phyloP scores from a whole-genome alignment of 2,797 vertebrate genomes.

The Scleropages formosus region DNA sequence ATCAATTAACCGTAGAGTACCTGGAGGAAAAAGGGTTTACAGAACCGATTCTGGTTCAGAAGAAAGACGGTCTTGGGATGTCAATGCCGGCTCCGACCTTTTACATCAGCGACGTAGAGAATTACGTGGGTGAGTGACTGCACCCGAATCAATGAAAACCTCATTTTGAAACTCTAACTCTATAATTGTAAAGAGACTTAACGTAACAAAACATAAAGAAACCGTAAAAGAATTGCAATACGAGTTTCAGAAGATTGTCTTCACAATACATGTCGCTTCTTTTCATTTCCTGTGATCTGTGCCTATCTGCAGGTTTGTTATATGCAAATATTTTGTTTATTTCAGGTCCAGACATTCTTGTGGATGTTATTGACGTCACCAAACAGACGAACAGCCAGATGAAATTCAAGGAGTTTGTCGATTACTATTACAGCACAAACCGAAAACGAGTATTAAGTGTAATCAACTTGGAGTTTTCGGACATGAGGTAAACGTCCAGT shows the following conservation, averaged over 20 bases:
- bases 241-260: background rate
- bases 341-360: conserved; percentile 83
- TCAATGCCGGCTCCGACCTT: conserved; percentile 88
- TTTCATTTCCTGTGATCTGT: background rate
- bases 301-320: background rate
- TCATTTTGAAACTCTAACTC: background rate
- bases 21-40: conserved; percentile 91
- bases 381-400: conserved; percentile 94
- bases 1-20: conserved; percentile 76
- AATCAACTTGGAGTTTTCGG: conserved; percentile 93
- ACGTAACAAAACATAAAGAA: too few relatives aligned
- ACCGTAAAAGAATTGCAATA: background rate
- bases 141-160: background rate
- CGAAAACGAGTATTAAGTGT: conserved; percentile 92
- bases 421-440: conserved; percentile 97
- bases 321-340: background rate
- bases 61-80: conserved; percentile 90
- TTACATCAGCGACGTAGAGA: conserved; percentile 96
- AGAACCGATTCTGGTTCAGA: conserved; percentile 87
- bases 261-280: background rate
- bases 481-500: conserved; percentile 80
- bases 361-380: conserved; percentile 91
- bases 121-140: conserved; percentile 82
- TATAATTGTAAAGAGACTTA: too few relatives aligned
- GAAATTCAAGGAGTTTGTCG: conserved; percentile 97